Conservation (phyloP, 2,797 vertebrate species). For the Muscicapa comitata region DNA sequence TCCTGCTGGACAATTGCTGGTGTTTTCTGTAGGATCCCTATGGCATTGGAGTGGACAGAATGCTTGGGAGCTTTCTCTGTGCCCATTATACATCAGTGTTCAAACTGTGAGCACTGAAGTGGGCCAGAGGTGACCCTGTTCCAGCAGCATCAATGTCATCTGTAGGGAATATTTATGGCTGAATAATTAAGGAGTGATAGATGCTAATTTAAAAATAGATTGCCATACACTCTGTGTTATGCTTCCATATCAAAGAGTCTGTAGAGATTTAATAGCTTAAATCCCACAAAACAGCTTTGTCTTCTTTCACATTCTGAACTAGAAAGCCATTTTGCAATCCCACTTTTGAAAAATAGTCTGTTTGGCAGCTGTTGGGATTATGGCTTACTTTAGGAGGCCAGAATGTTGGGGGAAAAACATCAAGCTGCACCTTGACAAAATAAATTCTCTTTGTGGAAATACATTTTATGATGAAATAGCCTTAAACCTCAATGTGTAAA, state of each 20-base stretch:
- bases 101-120: background rate
- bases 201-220: constrained; percentile 23
- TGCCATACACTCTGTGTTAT: background rate
- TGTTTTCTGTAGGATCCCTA: background rate
- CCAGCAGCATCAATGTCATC: background rate
- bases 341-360: background rate
- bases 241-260: background rate
- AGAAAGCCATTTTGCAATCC: background rate
- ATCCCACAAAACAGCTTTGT: background rate
- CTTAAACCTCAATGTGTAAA: background rate
- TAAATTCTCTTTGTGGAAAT: background rate
- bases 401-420: background rate
- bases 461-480: background rate
- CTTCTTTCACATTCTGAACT: background rate
- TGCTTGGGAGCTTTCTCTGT: background rate
- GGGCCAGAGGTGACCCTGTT: background rate
- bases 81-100: background rate
- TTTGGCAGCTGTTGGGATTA: background rate
- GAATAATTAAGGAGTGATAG: constrained; percentile 26
- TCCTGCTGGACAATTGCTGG: background rate
- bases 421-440: background rate
- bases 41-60: background rate
- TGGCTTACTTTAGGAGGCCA: background rate
- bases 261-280: background rate
- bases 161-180: background rate